Percentiles rank a stretch among this genome's conserved stretches.
Conservation (phyloP, 2,888 invertebrate genomes). For the Tachina lurida region DNA sequence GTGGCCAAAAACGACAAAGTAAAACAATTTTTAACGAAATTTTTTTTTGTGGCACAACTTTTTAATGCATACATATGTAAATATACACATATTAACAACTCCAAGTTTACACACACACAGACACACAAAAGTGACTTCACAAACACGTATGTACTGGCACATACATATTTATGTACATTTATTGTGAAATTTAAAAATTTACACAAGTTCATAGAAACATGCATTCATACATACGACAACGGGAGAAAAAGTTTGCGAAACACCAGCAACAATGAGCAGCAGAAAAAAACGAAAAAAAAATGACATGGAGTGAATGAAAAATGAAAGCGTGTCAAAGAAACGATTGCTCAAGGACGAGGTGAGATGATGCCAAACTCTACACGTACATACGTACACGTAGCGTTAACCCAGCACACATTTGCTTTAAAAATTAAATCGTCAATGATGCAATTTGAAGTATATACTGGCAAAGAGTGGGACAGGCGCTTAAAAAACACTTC, state of each 20-base stretch:
- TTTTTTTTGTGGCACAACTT: neutral
- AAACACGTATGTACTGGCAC: neutral
- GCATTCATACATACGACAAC: neutral
- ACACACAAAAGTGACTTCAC: neutral
- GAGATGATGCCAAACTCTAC: conserved; percentile 60
- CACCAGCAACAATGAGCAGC: neutral
- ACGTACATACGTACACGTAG: neutral
- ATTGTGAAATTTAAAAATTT: neutral
- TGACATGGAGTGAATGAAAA: conserved; percentile 67
- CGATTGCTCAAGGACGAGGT: conserved; percentile 70
- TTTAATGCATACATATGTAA: conserved; percentile 3
- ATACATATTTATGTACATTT: too few relatives aligned
- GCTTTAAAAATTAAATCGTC: neutral
- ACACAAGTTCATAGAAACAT: neutral
- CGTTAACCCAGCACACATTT: conserved; percentile 23
- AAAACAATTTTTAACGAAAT: conserved; percentile 12
- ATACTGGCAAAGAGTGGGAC: too few relatives aligned
- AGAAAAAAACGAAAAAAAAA: conserved; percentile 26
- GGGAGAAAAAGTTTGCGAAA: conserved; percentile 6
- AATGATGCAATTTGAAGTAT: too few relatives aligned
- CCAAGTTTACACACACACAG: neutral
- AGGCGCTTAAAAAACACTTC: too few relatives aligned
- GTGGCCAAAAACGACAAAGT: neutral
- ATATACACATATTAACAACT: conserved; percentile 3
- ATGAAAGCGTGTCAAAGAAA: conserved; percentile 68